A percentile compares a stretch with the other conserved stretches of the same genome.
Conservation (phyloP, 2,797 vertebrate species). For the Sebastes minor region DNA sequence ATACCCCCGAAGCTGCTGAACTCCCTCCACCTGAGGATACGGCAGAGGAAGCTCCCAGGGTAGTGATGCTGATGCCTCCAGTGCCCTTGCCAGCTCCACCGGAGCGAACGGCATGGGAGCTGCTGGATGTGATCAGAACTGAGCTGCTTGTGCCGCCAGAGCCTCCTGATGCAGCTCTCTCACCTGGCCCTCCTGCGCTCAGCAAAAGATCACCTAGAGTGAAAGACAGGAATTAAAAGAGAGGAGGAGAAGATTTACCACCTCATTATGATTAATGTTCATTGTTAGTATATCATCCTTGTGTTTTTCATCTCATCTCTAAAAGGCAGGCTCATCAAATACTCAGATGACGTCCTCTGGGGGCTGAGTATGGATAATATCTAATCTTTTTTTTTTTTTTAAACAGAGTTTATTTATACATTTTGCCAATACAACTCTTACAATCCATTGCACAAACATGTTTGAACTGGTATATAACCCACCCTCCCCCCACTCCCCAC, state of each 20-base stretch:
- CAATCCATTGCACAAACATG: too few species aligned
- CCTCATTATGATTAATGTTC: neutral
- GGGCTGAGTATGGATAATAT: neutral
- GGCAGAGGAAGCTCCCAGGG: slow-evolving; percentile 23
- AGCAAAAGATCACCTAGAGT: slow-evolving; percentile 33
- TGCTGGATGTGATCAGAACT: slow-evolving; percentile 40
- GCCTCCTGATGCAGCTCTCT: slow-evolving; percentile 14
- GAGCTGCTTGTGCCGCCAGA: slow-evolving; percentile 21
- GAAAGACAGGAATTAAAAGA: neutral
- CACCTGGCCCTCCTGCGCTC: slow-evolving; percentile 24
- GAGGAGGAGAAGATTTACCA: neutral
- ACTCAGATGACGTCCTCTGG: neutral
- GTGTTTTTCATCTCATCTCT: neutral
- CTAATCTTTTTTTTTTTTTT: too few species aligned
- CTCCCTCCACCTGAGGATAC: slow-evolving; percentile 5
- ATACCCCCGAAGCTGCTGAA: neutral
- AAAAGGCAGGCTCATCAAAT: neutral
- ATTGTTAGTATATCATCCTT: neutral
- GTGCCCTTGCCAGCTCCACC: neutral
- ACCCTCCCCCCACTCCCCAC: too few species aligned
- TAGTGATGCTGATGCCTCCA: slow-evolving; percentile 6
- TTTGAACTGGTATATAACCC: too few species aligned
- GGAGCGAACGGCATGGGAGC: neutral
- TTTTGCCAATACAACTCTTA: too few species aligned
- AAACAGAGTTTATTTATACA: too few species aligned